Evolutionary conservation across 2,113 vertebrate species (phyloP), one percentile per base, ranked within the genome.

Genomic region (Galemys pyrenaicus): DNA sequence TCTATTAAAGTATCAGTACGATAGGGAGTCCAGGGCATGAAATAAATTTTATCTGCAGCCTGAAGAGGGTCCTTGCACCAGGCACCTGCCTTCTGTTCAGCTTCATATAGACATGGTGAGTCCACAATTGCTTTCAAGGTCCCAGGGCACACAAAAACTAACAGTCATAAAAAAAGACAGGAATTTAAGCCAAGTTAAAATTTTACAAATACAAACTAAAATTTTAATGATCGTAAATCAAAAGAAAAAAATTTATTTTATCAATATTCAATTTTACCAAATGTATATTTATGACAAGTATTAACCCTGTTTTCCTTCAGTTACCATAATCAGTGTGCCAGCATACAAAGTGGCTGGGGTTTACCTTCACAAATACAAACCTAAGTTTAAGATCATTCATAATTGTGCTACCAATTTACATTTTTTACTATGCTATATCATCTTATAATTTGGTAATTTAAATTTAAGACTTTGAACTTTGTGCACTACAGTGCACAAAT

Each of bases 141-240:
- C 98, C 99, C 99, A 90, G 99, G 99, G 98, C 99, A 99, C 98
- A 99, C 99, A 99, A 99, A 99, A 99, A 99, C 99, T 99, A 99
- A 98, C 98, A 98, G 98, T 98, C 98, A 99, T 96, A 98, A 98
- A 99, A 99, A 98, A 99, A 99, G 97, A 98, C 95, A 98, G 98
- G 95, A 98, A 97, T 97, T 56, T 97, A 97, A 8, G 60, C 88
- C 67, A 97, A 97, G 97, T 98, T 98, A 98, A 99, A 97, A 98
- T 80, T 96, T 97, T 89, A 98, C 62, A 96, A 89, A 94, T 96
- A 98, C 83, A 97, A 89, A 37, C 51, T 77, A 93, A 96, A 96
- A 90, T 96, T 95, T 97, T 93, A 97, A 86, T 97, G 79, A 97
- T 94, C 95, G 92, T 46, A 97, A 97, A 96, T 96, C 73, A 94